Evolutionary conservation across 2,113 vertebrate species (phyloP).

Genomic region (Herpailurus yagouaroundi): DNA sequence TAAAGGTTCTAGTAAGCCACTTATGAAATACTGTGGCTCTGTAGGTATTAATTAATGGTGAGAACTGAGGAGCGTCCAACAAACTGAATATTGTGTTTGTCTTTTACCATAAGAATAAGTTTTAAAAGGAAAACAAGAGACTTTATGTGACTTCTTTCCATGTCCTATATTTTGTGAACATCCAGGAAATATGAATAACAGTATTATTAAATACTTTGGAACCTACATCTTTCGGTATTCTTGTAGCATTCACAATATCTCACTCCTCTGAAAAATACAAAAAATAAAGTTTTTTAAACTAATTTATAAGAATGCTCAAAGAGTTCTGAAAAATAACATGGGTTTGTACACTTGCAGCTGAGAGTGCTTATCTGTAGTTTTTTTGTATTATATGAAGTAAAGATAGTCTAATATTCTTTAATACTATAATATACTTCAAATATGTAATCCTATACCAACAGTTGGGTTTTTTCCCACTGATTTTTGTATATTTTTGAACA

Average conservation of each 20-base stretch:
- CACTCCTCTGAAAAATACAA: constrained; percentile 13
- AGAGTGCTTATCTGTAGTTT: not conserved
- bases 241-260: not conserved
- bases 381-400: constrained; percentile 23
- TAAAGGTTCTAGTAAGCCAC: constrained; percentile 13
- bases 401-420: not conserved
- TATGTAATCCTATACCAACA: not conserved
- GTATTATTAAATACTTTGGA: constrained; percentile 30
- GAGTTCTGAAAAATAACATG: constrained; percentile 43
- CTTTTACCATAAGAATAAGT: constrained; percentile 51
- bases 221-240: not conserved
- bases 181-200: not conserved
- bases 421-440: not conserved
- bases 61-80: not conserved
- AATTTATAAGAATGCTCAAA: constrained; percentile 18
- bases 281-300: constrained; percentile 21
- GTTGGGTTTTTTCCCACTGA: not conserved
- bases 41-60: not conserved
- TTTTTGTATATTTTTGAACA: constrained; percentile 11
- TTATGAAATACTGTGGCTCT: not conserved
- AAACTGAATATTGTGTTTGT: constrained; percentile 26
- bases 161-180: constrained; percentile 1
- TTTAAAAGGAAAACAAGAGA: not conserved
- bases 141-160: not conserved
- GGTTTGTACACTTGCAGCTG: not conserved